phyloP scores from a whole-genome alignment of 1,140 invertebrate genomes.

The Delia radicum region DNA sequence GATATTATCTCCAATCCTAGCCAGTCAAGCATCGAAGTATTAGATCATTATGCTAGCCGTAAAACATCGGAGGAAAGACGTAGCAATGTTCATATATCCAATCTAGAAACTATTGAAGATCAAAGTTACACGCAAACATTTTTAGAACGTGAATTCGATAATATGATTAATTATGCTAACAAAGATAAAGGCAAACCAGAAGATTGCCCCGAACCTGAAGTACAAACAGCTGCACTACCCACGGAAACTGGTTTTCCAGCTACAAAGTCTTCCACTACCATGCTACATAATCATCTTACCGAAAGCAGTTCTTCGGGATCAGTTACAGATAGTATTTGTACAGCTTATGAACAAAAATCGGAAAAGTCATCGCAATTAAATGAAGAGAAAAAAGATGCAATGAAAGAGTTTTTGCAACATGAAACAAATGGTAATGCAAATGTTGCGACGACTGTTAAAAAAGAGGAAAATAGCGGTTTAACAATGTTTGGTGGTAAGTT shows the following conservation, averaged over 20 bases:
- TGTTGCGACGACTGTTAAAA: conserved; percentile 30
- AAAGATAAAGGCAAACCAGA: conserved; percentile 10
- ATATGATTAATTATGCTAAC: neutral
- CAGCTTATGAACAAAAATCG: conserved; percentile 60
- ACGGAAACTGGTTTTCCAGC: neutral
- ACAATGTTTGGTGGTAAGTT: conserved; percentile 43
- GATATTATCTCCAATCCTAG: conserved; percentile 68
- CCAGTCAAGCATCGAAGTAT: conserved; percentile 66
- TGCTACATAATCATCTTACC: conserved; percentile 50
- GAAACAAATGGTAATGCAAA: neutral
- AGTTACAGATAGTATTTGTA: conserved; percentile 65
- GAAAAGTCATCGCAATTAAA: conserved; percentile 26
- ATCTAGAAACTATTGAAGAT: conserved; percentile 38
- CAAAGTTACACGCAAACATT: conserved; percentile 35
- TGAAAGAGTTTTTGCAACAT: neutral
- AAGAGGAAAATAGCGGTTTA: conserved; percentile 33
- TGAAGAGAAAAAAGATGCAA: neutral
- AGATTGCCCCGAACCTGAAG: neutral
- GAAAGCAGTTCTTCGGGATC: conserved; percentile 67
- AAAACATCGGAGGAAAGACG: conserved; percentile 49
- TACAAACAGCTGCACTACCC: too few species aligned
- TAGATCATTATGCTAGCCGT: conserved; percentile 58
- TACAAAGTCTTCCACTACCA: neutral
- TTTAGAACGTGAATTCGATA: conserved; percentile 40
- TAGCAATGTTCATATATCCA: conserved; percentile 36